Base-by-base conservation (phyloP, 1,140 invertebrate genomes). In the Lepidostoma basale region DNA sequence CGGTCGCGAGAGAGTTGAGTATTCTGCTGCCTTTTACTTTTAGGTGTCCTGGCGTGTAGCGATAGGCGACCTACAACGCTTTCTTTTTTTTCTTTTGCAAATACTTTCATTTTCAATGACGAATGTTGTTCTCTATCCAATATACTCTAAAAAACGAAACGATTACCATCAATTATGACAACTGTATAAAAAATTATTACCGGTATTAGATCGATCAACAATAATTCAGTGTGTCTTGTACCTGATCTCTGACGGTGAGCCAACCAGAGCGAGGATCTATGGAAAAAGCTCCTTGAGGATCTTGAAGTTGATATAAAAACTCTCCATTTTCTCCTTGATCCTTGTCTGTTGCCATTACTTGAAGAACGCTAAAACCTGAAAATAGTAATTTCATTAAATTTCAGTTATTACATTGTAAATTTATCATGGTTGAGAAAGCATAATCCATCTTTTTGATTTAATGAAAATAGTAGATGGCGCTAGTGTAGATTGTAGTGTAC, bases 321-420 rank as follows among this genome's bases (percentile, higher is more conserved):
- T 93, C 89, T 0, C 89, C 89, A 78, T 95, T 95, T 63, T 93
- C 91, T 0, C 88, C 92, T 83, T 92, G 89, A 76, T 94, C 92
- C 25, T 85, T 85, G 76, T 95, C 92, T 1, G 85, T 82, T 0
- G 92, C 92, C 62, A 92, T 85, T 0, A 94, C 91, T 84, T 93
- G 91, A 0, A 93, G 77, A 0, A 94, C 91, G 74, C 90, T 93
- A 73, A 92, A 92, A 18, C 86, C 86, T 83, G 42, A 30, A 70
- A n/a, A 26, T 30, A 26, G 25, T n/a, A n/a, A n/a, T n/a, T 56
- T 30, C 25, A 33, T 56, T 12, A 26, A 33, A 28, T n/a, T 56
- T 3, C 8, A 28, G 47, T 39, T n/a, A n/a, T 49, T 25, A 22
- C 22, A n/a, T n/a, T n/a, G n/a, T n/a, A n/a, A n/a, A n/a, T n/a